phyloP scores from a whole-genome alignment of 2,113 vertebrate genomes.

The Anas platyrhynchos region DNA sequence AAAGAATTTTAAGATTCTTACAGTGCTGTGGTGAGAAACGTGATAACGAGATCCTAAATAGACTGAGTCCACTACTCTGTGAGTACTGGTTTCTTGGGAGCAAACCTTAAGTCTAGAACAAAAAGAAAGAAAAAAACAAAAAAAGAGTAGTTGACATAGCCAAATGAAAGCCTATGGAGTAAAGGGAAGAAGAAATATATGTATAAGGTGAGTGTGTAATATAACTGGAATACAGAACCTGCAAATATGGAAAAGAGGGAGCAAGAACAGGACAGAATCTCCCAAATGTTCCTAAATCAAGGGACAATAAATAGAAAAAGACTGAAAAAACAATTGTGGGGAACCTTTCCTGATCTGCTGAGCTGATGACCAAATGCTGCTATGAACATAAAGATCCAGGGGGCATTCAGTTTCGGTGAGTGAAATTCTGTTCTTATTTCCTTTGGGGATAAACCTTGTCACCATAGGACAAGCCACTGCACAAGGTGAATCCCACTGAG shows the following conservation, averaged over 20 bases:
- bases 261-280: neutral
- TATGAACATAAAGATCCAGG: neutral
- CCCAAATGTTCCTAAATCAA: neutral
- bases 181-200: neutral
- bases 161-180: neutral
- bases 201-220: neutral
- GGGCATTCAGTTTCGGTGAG: neutral
- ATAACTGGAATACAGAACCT: neutral
- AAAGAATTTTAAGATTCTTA: neutral
- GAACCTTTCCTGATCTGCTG: neutral
- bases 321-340: neutral
- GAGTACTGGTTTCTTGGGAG: neutral
- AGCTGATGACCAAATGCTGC: neutral
- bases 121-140: neutral
- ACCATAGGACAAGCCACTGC: fast-evolving
- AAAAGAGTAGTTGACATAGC: neutral
- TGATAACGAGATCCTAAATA: neutral
- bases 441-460: neutral
- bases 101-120: neutral
- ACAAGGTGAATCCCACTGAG: neutral
- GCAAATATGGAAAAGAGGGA: neutral
- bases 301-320: neutral
- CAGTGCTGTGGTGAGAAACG: neutral
- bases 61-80: neutral
- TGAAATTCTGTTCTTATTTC: neutral